Percentiles rank a stretch among this genome's conserved stretches.
These are phyloP conservation scores for Pseudoatta argentina DNA, from an alignment of 1,140 invertebrate species.

Conservation along the genomic window DNA sequence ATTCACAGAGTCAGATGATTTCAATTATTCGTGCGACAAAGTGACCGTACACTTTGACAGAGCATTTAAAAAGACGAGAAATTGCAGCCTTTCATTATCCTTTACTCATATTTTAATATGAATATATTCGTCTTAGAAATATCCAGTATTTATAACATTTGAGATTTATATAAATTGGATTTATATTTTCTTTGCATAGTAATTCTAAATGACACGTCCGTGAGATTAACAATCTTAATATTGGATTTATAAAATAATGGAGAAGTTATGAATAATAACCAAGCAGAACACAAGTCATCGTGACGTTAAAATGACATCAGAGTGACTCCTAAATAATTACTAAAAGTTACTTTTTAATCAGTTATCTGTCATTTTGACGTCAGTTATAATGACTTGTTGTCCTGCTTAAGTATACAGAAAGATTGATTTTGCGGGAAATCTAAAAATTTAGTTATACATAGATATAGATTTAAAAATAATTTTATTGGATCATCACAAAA, in stretches of 20 bases:
- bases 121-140: not conserved
- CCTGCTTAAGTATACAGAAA: too few species aligned
- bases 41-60: not conserved
- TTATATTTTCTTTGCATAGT: not conserved
- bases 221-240: not conserved
- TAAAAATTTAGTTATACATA: too few species aligned
- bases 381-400: too few species aligned
- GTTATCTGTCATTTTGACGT: too few species aligned
- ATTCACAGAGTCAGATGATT: conserved; percentile 16
- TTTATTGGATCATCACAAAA: too few species aligned
- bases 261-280: not conserved
- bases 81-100: not conserved
- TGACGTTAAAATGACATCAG: too few species aligned
- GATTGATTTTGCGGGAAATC: too few species aligned
- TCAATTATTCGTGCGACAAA: not conserved
- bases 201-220: not conserved
- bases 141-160: not conserved
- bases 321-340: too few species aligned
- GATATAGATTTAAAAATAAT: too few species aligned
- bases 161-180: not conserved
- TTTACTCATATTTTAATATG: not conserved
- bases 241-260: not conserved
- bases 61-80: not conserved
- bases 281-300: too few species aligned
- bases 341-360: too few species aligned